A percentile compares a stretch with the other conserved stretches of the same genome.
Evolutionary conservation across 1,140 invertebrate genomes (phyloP).

Genomic region (Ips typographus): DNA sequence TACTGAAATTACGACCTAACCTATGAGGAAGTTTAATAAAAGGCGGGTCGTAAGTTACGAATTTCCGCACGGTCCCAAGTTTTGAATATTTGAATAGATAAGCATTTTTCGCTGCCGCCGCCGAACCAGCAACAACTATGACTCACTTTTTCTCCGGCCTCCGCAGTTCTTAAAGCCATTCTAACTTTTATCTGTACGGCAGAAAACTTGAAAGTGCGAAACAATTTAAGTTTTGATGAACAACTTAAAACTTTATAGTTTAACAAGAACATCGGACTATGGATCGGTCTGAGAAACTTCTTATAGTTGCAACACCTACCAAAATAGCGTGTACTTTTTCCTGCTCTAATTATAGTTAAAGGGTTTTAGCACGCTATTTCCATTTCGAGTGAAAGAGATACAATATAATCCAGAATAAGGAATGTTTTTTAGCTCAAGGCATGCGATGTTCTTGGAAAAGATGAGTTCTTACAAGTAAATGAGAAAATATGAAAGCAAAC

Average conservation of each 20-base stretch:
- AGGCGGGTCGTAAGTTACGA: too few species aligned
- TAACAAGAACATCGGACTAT: background rate
- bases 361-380: background rate
- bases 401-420: constrained; percentile 3
- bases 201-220: constrained; percentile 26
- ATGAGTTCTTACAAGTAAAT: constrained; percentile 8
- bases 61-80: background rate
- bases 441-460: constrained; percentile 11
- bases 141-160: constrained; percentile 7
- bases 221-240: constrained; percentile 32
- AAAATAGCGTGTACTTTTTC: constrained; percentile 6
- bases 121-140: background rate
- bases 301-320: background rate
- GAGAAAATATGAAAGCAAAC: constrained; percentile 12
- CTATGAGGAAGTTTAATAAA: too few species aligned
- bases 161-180: constrained; percentile 14
- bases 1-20: too few species aligned
- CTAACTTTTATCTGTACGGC: constrained; percentile 17
- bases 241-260: constrained; percentile 20
- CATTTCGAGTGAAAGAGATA: constrained; percentile 4
- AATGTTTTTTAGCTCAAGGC: background rate
- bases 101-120: background rate
- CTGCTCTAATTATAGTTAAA: background rate
- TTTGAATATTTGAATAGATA: constrained; percentile 3
- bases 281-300: background rate